Evolutionary conservation across 2,888 invertebrate species (phyloP).

Genomic region (Panzeria rudis): DNA sequence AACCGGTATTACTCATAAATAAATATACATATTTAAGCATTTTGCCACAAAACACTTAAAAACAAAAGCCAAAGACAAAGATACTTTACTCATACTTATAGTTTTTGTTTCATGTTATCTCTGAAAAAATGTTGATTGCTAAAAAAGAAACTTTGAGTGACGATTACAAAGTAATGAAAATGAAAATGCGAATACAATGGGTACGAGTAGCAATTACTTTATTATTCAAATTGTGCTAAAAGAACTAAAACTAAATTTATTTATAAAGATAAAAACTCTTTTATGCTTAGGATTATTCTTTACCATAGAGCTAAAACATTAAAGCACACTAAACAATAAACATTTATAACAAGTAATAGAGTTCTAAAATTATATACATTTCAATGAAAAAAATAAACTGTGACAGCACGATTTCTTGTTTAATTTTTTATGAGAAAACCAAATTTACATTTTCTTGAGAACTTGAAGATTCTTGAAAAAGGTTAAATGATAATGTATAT

Average conservation of each 20-base stretch:
- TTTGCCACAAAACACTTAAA: conserved; percentile 31
- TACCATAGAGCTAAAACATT: neutral
- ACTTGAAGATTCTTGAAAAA: neutral
- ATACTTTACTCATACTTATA: conserved; percentile 6
- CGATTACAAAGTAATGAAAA: conserved; percentile 36
- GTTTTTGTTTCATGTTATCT: neutral
- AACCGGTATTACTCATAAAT: conserved; percentile 51
- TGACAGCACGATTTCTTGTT: neutral
- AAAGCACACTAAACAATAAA: neutral
- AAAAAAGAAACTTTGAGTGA: conserved; percentile 1
- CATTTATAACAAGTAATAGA: neutral
- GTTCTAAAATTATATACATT: no score
- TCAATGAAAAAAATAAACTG: neutral
- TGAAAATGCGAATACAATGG: conserved; percentile 26
- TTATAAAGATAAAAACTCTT: neutral
- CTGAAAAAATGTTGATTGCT: neutral
- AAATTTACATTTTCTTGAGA: neutral
- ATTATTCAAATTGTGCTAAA: conserved; percentile 30
- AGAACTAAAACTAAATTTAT: neutral
- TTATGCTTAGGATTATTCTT: neutral
- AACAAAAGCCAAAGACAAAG: conserved; percentile 28
- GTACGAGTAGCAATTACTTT: conserved; percentile 24
- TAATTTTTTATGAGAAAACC: neutral
- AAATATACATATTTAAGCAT: conserved; percentile 30
- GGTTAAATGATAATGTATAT: neutral